A percentile compares a stretch with the other conserved stretches of the same genome.
phyloP scores from a whole-genome alignment of 2,888 invertebrate species.

The Megaustenia siamemsis region DNA sequence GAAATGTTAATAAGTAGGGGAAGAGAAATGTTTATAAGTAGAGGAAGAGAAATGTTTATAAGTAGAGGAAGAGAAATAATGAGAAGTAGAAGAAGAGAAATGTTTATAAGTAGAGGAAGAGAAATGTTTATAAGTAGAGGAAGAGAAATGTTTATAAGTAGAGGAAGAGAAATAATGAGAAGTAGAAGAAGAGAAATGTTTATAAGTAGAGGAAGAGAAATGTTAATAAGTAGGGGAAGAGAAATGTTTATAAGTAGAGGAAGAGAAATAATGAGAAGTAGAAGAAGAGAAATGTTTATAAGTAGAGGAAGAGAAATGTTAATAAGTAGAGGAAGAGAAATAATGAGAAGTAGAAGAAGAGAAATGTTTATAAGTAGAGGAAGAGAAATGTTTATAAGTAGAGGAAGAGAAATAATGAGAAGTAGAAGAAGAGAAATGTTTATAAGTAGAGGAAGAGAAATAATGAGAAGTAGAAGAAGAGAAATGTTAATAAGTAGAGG shows the following conservation, averaged over 20 bases:
- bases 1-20: neutral
- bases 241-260: neutral
- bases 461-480: too few relatives aligned
- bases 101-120: neutral
- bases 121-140: conserved; percentile 20
- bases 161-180: neutral
- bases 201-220: too few relatives aligned
- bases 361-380: neutral
- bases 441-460: neutral
- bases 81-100: too few relatives aligned
- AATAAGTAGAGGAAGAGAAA: neutral
- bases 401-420: too few relatives aligned
- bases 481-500: neutral
- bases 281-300: too few relatives aligned
- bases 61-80: too few relatives aligned
- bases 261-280: neutral
- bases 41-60: neutral
- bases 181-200: too few relatives aligned
- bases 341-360: too few relatives aligned
- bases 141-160: conserved; percentile 14
- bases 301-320: neutral
- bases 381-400: neutral
- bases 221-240: too few relatives aligned
- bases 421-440: too few relatives aligned
- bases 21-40: too few relatives aligned